Percentiles rank a stretch among this genome's conserved stretches.
Evolutionary conservation across 1,140 invertebrate species (phyloP).

Genomic region (Pseudomyrmex flavicornis): DNA sequence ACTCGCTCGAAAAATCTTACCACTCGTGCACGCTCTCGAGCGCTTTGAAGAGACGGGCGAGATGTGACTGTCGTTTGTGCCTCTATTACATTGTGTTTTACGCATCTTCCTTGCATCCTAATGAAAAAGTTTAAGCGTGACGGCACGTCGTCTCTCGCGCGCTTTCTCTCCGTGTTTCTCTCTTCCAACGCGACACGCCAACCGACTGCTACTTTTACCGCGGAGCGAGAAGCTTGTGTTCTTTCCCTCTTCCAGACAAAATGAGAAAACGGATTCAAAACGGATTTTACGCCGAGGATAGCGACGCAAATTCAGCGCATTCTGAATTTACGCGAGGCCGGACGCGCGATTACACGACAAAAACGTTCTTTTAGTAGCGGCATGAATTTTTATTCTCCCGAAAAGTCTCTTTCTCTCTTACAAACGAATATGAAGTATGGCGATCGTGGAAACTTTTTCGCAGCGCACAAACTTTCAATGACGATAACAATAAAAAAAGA

Average conservation of each 20-base stretch:
- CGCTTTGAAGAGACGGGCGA: slow-evolving; percentile 35
- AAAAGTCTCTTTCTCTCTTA: slow-evolving; percentile 22
- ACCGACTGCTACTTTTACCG: slow-evolving; percentile 38
- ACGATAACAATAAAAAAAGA: too few relatives aligned
- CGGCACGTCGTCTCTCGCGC: neutral
- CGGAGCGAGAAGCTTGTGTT: slow-evolving; percentile 46
- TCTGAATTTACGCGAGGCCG: slow-evolving; percentile 45
- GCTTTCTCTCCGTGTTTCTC: neutral
- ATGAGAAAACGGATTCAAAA: slow-evolving; percentile 50
- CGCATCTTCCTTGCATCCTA: slow-evolving; percentile 42
- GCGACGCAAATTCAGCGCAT: slow-evolving; percentile 54
- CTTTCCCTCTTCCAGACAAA: neutral
- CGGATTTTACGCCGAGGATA: slow-evolving; percentile 46
- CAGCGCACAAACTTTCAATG: too few relatives aligned
- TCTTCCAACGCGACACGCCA: neutral
- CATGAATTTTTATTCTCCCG: slow-evolving; percentile 48
- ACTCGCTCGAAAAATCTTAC: slow-evolving; percentile 46
- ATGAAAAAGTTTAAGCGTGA: slow-evolving; percentile 48
- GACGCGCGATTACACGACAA: slow-evolving; percentile 37
- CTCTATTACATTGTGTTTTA: slow-evolving; percentile 26
- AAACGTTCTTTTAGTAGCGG: slow-evolving; percentile 52
- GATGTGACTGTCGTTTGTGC: slow-evolving; percentile 52
- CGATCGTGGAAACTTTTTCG: too few relatives aligned
- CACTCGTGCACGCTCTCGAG: slow-evolving; percentile 26
- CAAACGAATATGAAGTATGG: neutral